phyloP scores from a whole-genome alignment of 2,797 vertebrate species.

The Centroberyx gerrardi region DNA sequence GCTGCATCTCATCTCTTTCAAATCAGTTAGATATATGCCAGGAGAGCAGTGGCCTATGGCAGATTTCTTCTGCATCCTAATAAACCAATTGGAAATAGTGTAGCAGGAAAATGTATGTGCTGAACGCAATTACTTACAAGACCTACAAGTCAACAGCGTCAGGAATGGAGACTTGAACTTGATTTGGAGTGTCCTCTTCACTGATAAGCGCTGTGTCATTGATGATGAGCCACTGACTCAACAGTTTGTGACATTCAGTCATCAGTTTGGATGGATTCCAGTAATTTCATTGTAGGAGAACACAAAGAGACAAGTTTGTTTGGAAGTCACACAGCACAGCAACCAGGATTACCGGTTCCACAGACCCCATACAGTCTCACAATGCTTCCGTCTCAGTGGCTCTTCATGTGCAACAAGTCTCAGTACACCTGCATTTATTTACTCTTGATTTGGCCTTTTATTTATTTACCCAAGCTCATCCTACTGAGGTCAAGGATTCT shows the following conservation, averaged over 20 bases:
- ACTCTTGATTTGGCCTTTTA: too few species aligned
- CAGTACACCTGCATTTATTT: too few species aligned
- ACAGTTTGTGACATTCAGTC: not conserved
- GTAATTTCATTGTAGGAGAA: not conserved
- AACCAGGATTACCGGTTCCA: constrained; percentile 8
- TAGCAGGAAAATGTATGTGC: not conserved
- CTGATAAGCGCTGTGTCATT: not conserved
- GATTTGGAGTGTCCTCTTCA: not conserved
- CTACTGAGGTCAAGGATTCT: too few species aligned
- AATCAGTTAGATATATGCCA: not conserved
- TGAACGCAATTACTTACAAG: not conserved
- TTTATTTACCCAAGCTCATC: too few species aligned
- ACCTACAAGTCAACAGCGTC: not conserved
- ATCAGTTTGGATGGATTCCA: not conserved
- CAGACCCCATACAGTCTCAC: constrained; percentile 20
- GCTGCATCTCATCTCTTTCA: not conserved
- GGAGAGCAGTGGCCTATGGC: not conserved
- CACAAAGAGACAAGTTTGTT: constrained; percentile 35
- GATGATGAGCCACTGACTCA: not conserved
- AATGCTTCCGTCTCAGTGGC: not conserved
- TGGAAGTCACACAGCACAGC: constrained; percentile 33
- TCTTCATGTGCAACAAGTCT: not conserved
- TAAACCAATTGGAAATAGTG: not conserved
- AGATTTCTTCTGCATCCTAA: constrained; percentile 1
- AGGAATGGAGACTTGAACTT: not conserved